Conservation (phyloP, 2,797 vertebrate genomes). For the Heteromormyrus szaboi region DNA sequence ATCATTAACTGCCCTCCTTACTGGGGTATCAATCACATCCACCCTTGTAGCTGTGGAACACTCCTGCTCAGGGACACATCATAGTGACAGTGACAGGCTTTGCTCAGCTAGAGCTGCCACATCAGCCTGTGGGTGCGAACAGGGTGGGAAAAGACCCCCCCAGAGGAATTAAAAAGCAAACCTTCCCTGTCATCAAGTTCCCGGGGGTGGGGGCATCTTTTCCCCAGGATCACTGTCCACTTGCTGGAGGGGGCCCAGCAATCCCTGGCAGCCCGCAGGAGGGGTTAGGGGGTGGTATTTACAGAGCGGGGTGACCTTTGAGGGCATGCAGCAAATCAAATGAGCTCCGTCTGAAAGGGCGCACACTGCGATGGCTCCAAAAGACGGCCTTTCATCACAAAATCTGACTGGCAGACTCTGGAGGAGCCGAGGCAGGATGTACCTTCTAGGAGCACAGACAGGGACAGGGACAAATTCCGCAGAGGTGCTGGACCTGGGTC, state of each 20-base stretch:
- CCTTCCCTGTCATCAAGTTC: neutral
- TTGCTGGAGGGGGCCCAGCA: neutral
- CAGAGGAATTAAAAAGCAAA: neutral
- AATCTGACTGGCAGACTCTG: neutral
- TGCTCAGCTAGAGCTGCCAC: neutral
- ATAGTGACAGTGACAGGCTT: neutral
- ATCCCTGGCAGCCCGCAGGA: neutral
- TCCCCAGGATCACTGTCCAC: neutral
- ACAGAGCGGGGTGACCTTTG: neutral
- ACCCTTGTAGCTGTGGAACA: neutral
- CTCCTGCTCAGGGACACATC: neutral
- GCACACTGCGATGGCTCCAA: too few species aligned
- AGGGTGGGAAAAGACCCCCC: neutral
- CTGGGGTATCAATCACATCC: neutral
- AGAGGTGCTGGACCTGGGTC: neutral
- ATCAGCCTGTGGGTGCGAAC: neutral
- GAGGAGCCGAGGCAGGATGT: neutral
- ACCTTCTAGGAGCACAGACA: neutral
- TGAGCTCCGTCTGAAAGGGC: neutral
- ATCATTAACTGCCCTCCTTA: slow-evolving; percentile 23
- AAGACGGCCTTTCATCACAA: neutral
- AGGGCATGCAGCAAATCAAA: neutral
- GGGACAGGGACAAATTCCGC: neutral
- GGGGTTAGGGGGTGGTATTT: neutral
- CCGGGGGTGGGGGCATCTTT: neutral